These are phyloP conservation scores for Phocoena sinus DNA, from an alignment of 2,113 vertebrate genomes.

Conservation along the genomic window DNA sequence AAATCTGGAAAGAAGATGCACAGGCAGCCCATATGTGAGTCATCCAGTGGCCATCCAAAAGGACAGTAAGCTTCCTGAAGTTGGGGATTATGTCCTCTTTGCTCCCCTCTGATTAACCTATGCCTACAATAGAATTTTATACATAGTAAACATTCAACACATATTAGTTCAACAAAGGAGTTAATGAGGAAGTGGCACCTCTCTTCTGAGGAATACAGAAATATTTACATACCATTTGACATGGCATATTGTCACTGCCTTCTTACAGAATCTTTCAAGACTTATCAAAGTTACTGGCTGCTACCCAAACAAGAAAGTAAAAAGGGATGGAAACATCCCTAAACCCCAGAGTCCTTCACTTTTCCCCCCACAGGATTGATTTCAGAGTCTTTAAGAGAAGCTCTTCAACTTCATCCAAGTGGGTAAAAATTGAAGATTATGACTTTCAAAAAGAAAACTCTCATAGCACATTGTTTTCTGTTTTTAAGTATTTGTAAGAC, in stretches of 20 bases:
- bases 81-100: background rate
- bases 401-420: background rate
- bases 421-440: background rate
- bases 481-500: background rate
- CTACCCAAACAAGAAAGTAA: slow-evolving; percentile 4
- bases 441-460: background rate
- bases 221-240: background rate
- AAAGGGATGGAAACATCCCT: background rate
- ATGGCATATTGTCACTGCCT: background rate
- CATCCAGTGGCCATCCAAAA: background rate
- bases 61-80: background rate
- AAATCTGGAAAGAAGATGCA: background rate
- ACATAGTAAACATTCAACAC: background rate
- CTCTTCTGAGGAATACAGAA: background rate
- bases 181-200: background rate
- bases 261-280: background rate
- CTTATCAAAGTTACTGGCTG: background rate
- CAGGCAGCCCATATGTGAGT: background rate
- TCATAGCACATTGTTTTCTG: background rate
- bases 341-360: background rate
- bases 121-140: background rate
- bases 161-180: background rate
- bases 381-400: slow-evolving; percentile 11
- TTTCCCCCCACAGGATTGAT: background rate
- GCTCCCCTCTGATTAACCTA: background rate